Evolutionary conservation across 1,140 invertebrate genomes (phyloP).

Genomic region (Trichoplusia ni): DNA sequence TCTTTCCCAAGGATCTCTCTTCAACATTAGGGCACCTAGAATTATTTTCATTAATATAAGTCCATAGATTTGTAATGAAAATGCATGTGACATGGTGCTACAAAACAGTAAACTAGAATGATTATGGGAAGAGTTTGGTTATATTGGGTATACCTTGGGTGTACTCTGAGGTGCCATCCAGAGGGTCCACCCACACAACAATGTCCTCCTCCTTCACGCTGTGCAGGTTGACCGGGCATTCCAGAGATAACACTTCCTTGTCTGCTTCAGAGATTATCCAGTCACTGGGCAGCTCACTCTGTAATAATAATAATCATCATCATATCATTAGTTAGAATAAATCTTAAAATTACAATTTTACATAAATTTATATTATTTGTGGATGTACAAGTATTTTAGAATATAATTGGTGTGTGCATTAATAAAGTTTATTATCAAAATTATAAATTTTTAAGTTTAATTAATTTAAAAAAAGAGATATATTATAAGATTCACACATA

Average conservation of each 20-base stretch:
- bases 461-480: no score
- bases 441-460: no score
- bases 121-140: no score
- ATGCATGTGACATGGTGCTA: slow-evolving; percentile 18
- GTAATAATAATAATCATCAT: slow-evolving; percentile 30
- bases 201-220: slow-evolving; percentile 87
- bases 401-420: no score
- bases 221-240: slow-evolving; percentile 86
- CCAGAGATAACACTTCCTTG: slow-evolving; percentile 85
- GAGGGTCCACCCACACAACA: slow-evolving; percentile 98
- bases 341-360: background rate
- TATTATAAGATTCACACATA: no score
- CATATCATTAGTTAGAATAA: background rate
- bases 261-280: slow-evolving; percentile 88
- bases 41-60: slow-evolving; percentile 60
- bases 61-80: background rate
- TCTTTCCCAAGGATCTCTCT: slow-evolving; percentile 79
- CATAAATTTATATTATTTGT: no score
- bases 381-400: no score
- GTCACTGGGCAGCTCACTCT: slow-evolving; percentile 84
- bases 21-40: slow-evolving; percentile 82
- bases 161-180: slow-evolving; percentile 98
- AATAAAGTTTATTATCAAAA: no score
- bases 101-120: no score
- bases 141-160: slow-evolving; percentile 88